phyloP scores from a whole-genome alignment of 1,140 invertebrate species.

The Mya arenaria region DNA sequence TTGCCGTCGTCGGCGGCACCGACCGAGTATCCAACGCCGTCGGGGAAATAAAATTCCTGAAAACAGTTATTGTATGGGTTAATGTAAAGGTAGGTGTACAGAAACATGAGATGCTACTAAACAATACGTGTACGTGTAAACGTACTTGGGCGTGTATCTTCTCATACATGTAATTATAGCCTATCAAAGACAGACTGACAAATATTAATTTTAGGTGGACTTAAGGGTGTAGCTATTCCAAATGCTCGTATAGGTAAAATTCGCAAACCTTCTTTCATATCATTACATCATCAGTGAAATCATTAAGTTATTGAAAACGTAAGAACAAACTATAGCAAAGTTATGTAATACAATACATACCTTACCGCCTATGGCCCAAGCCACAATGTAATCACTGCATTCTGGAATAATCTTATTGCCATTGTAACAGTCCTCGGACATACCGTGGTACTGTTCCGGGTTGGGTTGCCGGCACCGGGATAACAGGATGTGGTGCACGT shows the following conservation, averaged over 20 bases:
- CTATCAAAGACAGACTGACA: too few species aligned
- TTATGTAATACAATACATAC: conserved; percentile 7
- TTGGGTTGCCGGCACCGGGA: conserved; percentile 27
- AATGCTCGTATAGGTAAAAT: too few species aligned
- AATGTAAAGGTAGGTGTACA: too few species aligned
- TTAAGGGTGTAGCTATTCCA: too few species aligned
- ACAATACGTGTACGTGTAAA: too few species aligned
- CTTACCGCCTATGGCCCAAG: conserved; percentile 53
- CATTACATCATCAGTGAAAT: too few species aligned
- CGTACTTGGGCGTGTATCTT: too few species aligned
- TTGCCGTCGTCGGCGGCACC: conserved; percentile 39
- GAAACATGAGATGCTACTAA: too few species aligned
- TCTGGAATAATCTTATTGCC: neutral
- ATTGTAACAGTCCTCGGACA: conserved; percentile 11
- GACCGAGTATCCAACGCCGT: conserved; percentile 52
- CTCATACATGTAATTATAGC: too few species aligned
- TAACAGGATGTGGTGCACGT: conserved; percentile 54
- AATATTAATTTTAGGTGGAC: too few species aligned
- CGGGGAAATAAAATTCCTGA: conserved; percentile 53
- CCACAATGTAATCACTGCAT: conserved; percentile 1
- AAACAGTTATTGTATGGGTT: too few species aligned
- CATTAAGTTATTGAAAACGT: neutral
- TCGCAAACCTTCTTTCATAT: too few species aligned
- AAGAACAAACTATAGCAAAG: neutral
- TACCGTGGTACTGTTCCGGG: conserved; percentile 2